Base-by-base conservation (phyloP, 2,888 invertebrate species). In the Noctua fimbriata region DNA sequence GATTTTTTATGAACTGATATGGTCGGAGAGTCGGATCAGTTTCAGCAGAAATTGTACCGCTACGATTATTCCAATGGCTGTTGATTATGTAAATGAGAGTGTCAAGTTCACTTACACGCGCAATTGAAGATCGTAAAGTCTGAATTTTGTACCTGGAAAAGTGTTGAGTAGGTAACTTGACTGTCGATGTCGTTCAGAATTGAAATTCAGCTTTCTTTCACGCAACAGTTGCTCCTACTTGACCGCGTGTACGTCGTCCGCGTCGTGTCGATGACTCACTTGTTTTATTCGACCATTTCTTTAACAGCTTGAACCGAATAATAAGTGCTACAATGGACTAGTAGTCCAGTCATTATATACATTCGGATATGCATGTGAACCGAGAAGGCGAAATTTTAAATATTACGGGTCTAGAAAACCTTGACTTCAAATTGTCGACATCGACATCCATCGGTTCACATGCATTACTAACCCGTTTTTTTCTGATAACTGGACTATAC, bases 31-130 rank as follows among this genome's bases (percentile, higher is more conserved):
- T 67, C 14, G 41, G 67, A 52, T 74, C 81, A 81, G 1, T 41
- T 80, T 73, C 73, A n/a, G 49, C 6, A 58, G 21, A 67, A 74
- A 81, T 67, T 41, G 49, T 73, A 73, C 41, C n/a, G 28, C 73
- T 41, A 67, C 41, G 81, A 41, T 32, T 49, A 67, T n/a, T n/a
- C 58, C 36, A 66, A 24, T 36, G 49, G 6, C 18, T 21, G 41
- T 55, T 55, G 24, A 58, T n/a, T 58, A 67, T 32, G 58, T 52
- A 67, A n/a, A 73, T 67, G n/a, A 81, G 41, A 32, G 12, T 44
- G 41, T n/a, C 6, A 49, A 44, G 66, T 49, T 41, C 7, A 21
- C 24, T 72, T 65, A 28, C 49, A 49, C 21, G 36, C 4, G 10
- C 63, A 10, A 65, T 65, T 60, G 28, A 28, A 28, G 60, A 28